Percentiles rank a stretch among this genome's conserved stretches.
phyloP scores from a whole-genome alignment of 1,140 invertebrate genomes.

The Coelopa frigida region DNA sequence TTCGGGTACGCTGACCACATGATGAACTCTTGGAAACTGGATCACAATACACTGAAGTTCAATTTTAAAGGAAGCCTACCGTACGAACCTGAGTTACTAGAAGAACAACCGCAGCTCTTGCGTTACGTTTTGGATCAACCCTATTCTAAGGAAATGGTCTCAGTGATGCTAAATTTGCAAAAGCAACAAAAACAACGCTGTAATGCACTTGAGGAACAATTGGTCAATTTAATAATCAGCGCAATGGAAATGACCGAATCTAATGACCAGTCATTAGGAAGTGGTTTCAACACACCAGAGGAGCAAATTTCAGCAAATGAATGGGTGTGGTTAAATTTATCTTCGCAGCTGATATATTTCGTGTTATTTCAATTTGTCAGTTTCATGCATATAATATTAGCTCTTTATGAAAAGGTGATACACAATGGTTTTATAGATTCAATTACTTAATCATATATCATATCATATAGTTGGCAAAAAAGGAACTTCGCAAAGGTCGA shows the following conservation, averaged over 20 bases:
- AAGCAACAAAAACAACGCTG: slow-evolving; percentile 81
- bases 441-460: slow-evolving; percentile 1
- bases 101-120: slow-evolving; percentile 81
- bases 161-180: slow-evolving; percentile 84
- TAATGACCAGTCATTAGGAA: slow-evolving; percentile 44
- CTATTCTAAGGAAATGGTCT: slow-evolving; percentile 94
- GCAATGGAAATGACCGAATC: slow-evolving; percentile 87
- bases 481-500: slow-evolving; percentile 77
- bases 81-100: slow-evolving; percentile 80
- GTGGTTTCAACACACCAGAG: slow-evolving; percentile 36
- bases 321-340: slow-evolving; percentile 88
- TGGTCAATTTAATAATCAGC: slow-evolving; percentile 84
- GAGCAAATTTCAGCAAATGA: slow-evolving; percentile 37
- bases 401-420: slow-evolving; percentile 74
- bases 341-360: slow-evolving; percentile 93
- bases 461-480: slow-evolving; percentile 57
- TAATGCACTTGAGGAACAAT: slow-evolving; percentile 82
- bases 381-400: slow-evolving; percentile 86
- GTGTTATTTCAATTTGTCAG: slow-evolving; percentile 90
- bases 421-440: slow-evolving; percentile 7
- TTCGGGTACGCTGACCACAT: slow-evolving; percentile 81
- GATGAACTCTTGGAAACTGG: slow-evolving; percentile 88
- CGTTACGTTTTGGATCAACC: slow-evolving; percentile 90
- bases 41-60: slow-evolving; percentile 79
- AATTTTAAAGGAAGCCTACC: slow-evolving; percentile 85